Conservation (phyloP, 2,888 invertebrate genomes). For the Rugalucina vietnamica region DNA sequence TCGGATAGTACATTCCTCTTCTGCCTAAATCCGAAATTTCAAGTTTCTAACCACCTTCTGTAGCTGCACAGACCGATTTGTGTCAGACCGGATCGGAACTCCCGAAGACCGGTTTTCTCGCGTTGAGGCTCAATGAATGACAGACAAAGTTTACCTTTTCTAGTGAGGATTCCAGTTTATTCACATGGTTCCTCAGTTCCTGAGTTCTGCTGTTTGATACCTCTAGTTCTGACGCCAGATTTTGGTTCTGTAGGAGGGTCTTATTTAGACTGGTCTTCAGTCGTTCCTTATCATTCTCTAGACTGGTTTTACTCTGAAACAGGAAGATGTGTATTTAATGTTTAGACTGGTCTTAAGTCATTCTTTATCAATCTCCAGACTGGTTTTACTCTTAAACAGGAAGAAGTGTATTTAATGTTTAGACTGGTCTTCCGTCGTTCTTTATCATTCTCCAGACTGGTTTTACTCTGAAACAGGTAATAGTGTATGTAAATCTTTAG, state of each 20-base stretch:
- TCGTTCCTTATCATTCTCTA: conserved; percentile 76
- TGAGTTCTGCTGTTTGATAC: conserved; percentile 63
- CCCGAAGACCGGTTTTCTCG: too few species aligned
- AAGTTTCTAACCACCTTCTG: too few species aligned
- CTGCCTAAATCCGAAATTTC: too few species aligned
- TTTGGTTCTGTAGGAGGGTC: conserved; percentile 72
- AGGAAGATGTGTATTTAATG: background rate
- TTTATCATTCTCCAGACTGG: conserved; percentile 72
- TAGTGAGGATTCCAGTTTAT: conserved; percentile 71
- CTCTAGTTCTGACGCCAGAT: conserved; percentile 74
- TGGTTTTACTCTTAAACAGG: too few species aligned
- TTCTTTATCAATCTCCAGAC: too few species aligned
- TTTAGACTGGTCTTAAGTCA: too few species aligned
- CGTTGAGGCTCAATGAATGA: too few species aligned
- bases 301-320: background rate
- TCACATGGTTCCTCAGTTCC: conserved; percentile 67
- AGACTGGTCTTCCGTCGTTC: conserved; percentile 75
- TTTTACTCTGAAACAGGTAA: too few species aligned
- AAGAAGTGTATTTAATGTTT: conserved; percentile 69
- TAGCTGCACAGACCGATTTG: too few species aligned
- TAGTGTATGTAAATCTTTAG: too few species aligned
- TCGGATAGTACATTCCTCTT: too few species aligned
- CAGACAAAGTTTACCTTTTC: conserved; percentile 81
- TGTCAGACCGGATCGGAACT: too few species aligned
- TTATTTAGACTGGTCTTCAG: conserved; percentile 74